Base-by-base conservation (phyloP, 2,113 vertebrate genomes). In the Phoenicopterus ruber region DNA sequence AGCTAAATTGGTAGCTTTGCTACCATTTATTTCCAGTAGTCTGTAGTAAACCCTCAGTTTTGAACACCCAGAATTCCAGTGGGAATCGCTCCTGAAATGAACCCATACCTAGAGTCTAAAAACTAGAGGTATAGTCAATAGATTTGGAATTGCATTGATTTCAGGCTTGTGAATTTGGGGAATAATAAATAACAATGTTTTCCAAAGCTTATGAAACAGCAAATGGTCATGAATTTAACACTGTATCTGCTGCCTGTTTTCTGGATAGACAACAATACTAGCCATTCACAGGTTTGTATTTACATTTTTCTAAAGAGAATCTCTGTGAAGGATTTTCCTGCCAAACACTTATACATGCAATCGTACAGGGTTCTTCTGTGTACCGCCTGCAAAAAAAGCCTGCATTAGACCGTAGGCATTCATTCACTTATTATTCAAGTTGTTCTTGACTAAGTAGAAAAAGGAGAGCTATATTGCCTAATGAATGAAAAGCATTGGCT, bases 371-470 rank as follows among this genome's bases (percentile, higher is more conserved):
- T n/a, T 62, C n/a, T 94, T 63, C 83, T 79, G 12, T 58, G 46
- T 38, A 67, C 28, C 6, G 58, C 20, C 54, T 44, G 22, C 14
- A 44, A 47, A 82, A 82, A 85, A 69, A 76, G 40, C 10, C 54
- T 58, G 71, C 24, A 36, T 17, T 26, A 80, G 40, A 94, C 94
- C 11, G 34, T 70, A 95, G 73, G 12, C 36, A 74, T 77, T 81
- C 52, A 29, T 94, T 96, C 71, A 89, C 26, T 78, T 84, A 86
- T 93, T 92, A 93, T 95, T 94, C 79, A 94, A 70, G 73, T 94
- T 72, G 13, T 58, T 93, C 70, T 96, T 94, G 55, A 90, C 62
- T 91, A 97, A 88, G 90, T 58, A 93, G 81, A 67, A 96, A 86
- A 94, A 92, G 74, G 18, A 95, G 49, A 88, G 8, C 66, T 90